phyloP scores from a whole-genome alignment of 2,888 invertebrate genomes.

The Ametastegia equiseti region DNA sequence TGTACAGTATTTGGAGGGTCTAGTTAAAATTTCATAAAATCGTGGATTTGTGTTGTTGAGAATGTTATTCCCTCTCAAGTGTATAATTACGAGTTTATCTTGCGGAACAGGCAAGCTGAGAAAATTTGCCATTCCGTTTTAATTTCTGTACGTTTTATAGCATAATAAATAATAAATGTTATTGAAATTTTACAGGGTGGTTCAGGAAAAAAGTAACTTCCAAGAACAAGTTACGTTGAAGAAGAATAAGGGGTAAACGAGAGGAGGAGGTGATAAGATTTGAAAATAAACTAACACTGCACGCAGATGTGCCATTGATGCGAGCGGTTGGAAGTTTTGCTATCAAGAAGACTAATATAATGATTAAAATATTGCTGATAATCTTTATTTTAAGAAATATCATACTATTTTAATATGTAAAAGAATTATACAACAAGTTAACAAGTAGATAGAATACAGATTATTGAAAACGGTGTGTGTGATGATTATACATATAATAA shows the following conservation, averaged over 20 bases:
- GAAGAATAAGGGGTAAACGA: conserved; percentile 53
- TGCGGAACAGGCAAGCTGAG: neutral
- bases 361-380: conserved; percentile 68
- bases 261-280: conserved; percentile 25
- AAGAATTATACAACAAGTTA: conserved; percentile 70
- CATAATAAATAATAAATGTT: neutral
- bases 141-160: neutral
- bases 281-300: conserved; percentile 32
- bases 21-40: neutral
- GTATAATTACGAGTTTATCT: neutral
- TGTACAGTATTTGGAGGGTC: no score
- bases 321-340: conserved; percentile 65
- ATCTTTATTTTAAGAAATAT: conserved; percentile 71
- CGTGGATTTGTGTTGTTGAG: neutral
- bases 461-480: conserved; percentile 62
- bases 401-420: conserved; percentile 74
- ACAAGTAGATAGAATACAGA: conserved; percentile 60
- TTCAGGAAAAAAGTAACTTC: conserved; percentile 79
- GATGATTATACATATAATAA: conserved; percentile 60
- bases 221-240: conserved; percentile 67
- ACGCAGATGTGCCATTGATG: conserved; percentile 24
- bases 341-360: conserved; percentile 72
- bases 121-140: neutral
- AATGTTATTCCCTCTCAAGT: conserved; percentile 1
- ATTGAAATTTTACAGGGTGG: conserved; percentile 75